Evolutionary conservation across 2,113 vertebrate species (phyloP).

Genomic region (Dicrurus megarhynchus): DNA sequence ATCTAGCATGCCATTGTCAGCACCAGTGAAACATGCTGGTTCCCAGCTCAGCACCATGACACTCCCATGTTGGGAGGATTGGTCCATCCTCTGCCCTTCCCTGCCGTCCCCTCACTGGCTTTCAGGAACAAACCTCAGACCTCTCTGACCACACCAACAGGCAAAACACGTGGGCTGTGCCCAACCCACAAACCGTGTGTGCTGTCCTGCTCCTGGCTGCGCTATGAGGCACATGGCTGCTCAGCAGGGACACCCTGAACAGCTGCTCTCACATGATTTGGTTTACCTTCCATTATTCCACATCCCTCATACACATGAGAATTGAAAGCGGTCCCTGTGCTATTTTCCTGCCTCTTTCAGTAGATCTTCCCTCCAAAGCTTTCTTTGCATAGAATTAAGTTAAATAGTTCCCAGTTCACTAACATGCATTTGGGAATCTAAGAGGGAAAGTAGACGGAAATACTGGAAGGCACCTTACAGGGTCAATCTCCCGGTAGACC

Average conservation of each 20-base stretch:
- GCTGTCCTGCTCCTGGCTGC: not conserved
- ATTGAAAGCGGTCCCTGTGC: fast-evolving
- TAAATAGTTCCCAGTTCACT: not conserved
- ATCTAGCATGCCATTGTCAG: not conserved
- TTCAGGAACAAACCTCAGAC: not conserved
- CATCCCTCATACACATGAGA: not conserved
- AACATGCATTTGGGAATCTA: not conserved
- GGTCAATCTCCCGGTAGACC: not conserved
- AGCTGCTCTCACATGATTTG: not conserved
- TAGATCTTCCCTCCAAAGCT: not conserved
- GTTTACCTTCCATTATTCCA: fast-evolving
- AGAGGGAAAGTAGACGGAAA: not conserved
- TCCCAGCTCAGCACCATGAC: not conserved
- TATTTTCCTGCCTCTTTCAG: not conserved
- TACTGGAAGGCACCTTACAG: not conserved
- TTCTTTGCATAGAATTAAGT: not conserved
- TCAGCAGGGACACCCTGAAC: not conserved
- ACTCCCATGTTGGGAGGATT: not conserved
- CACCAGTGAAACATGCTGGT: not conserved
- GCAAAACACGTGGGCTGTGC: not conserved
- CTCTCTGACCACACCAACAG: not conserved
- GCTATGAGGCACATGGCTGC: not conserved
- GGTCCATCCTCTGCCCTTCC: not conserved
- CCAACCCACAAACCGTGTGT: not conserved
- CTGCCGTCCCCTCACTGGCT: not conserved